Evolutionary conservation across 35 echinoderm and acorn worm species (phyloP).

Genomic region (Acanthaster planci): DNA sequence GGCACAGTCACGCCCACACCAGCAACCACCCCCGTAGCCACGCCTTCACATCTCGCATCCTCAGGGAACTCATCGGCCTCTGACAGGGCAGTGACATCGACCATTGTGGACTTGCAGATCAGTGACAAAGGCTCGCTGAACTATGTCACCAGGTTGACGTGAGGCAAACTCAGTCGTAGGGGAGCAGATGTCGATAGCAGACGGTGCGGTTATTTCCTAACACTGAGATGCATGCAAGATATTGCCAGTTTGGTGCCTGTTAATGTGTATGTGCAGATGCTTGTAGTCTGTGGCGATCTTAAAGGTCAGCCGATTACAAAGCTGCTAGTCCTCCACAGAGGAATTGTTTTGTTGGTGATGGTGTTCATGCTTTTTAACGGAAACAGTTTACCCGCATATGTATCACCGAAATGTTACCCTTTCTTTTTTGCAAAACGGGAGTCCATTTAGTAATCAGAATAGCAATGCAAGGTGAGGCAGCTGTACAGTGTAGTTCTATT

Average conservation of each 20-base stretch:
- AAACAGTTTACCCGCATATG: too few species aligned
- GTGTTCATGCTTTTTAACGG: too few species aligned
- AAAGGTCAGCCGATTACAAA: too few species aligned
- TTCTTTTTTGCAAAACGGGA: too few species aligned
- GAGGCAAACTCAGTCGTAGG: neutral
- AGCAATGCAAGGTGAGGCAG: conserved; percentile 24
- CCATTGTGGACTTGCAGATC: conserved; percentile 26
- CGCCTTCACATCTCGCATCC: neutral
- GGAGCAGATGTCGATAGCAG: too few species aligned
- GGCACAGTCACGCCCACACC: neutral
- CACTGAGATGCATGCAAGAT: neutral
- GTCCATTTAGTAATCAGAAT: neutral
- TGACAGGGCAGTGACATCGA: neutral
- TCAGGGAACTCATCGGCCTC: neutral
- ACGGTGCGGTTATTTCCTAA: too few species aligned
- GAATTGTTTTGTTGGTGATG: too few species aligned
- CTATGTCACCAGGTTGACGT: conserved; percentile 10
- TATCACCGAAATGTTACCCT: too few species aligned
- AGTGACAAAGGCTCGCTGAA: conserved; percentile 14
- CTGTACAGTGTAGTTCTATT: conserved; percentile 20
- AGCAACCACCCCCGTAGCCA: too few species aligned
- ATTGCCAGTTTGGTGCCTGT: conserved; percentile 10
- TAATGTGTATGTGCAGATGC: neutral
- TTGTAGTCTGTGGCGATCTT: too few species aligned
- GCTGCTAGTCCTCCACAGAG: too few species aligned